Percentiles rank a stretch among this genome's conserved stretches.
Evolutionary conservation across 92 coral and sea anemone genomes (phyloP).

Genomic region (Parazoanthus atlanticus): DNA sequence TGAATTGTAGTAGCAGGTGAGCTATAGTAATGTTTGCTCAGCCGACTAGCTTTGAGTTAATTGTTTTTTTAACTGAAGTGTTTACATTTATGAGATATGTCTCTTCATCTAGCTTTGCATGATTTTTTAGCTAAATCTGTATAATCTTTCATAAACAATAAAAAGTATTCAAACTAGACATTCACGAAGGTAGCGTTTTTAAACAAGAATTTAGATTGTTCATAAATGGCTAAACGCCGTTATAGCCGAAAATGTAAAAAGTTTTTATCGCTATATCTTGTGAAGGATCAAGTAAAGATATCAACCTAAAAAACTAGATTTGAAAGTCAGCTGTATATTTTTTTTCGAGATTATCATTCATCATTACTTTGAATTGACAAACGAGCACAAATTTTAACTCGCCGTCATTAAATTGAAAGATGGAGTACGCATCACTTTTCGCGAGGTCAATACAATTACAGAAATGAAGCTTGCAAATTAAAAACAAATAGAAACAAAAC

Average conservation of each 20-base stretch:
- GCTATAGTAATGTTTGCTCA: background rate
- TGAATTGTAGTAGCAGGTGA: background rate
- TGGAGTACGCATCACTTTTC: too few species aligned
- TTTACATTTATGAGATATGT: background rate
- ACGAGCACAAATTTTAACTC: too few species aligned
- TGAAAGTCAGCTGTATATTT: background rate
- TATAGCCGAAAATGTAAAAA: too few species aligned
- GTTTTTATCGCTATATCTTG: too few species aligned
- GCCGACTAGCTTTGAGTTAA: background rate
- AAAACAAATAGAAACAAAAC: too few species aligned
- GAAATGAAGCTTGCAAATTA: too few species aligned
- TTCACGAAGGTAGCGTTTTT: background rate
- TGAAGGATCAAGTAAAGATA: background rate
- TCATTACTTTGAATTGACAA: background rate
- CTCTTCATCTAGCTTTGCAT: background rate
- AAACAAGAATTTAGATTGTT: background rate
- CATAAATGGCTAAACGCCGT: background rate
- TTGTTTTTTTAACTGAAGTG: background rate
- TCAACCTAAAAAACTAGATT: too few species aligned
- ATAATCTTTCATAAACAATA: background rate
- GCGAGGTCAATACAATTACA: too few species aligned
- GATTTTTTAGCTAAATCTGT: background rate
- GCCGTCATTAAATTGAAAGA: too few species aligned
- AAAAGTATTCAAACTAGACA: background rate
- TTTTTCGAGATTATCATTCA: background rate